Percentiles rank a stretch among this genome's conserved stretches.
phyloP scores from a whole-genome alignment of 2,113 vertebrate genomes.

The Stigmatopora argus region DNA sequence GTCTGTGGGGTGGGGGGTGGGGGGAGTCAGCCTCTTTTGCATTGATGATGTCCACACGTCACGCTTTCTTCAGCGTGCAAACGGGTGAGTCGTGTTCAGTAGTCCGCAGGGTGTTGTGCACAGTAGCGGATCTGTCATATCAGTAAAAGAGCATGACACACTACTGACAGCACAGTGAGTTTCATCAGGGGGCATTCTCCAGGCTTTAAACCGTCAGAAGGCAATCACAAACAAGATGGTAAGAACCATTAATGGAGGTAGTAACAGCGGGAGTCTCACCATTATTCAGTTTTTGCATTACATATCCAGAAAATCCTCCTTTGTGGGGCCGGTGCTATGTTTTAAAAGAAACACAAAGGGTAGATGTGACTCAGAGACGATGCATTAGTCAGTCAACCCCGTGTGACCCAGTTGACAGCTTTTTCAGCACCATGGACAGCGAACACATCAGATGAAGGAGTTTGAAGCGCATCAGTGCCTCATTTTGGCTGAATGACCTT shows the following conservation, averaged over 20 bases:
- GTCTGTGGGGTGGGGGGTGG: neutral
- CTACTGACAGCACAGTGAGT: neutral
- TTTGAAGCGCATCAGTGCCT: conserved; percentile 10
- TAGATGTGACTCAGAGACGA: conserved; percentile 2
- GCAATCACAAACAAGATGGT: too few species aligned
- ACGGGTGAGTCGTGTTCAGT: conserved; percentile 32
- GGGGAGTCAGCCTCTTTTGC: conserved; percentile 53
- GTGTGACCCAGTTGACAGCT: neutral
- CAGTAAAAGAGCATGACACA: neutral
- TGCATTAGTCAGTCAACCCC: neutral
- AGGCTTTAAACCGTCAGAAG: too few species aligned
- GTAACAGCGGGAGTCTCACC: neutral
- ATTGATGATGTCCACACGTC: conserved; percentile 60
- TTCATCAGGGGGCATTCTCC: neutral
- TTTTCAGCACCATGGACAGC: conserved; percentile 53
- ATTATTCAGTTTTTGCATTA: neutral
- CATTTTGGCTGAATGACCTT: conserved; percentile 14
- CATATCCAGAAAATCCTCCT: neutral
- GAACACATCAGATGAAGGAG: neutral
- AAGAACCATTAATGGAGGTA: neutral
- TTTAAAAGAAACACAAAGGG: neutral
- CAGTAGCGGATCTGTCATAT: neutral
- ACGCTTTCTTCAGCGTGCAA: conserved; percentile 33
- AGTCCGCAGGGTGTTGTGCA: conserved; percentile 15
- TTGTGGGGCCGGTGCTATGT: neutral